These are phyloP conservation scores for Nemopilema nomurai DNA, from an alignment of 30 jellyfish, hydroid and myxozoan genomes.

Conservation along the genomic window DNA sequence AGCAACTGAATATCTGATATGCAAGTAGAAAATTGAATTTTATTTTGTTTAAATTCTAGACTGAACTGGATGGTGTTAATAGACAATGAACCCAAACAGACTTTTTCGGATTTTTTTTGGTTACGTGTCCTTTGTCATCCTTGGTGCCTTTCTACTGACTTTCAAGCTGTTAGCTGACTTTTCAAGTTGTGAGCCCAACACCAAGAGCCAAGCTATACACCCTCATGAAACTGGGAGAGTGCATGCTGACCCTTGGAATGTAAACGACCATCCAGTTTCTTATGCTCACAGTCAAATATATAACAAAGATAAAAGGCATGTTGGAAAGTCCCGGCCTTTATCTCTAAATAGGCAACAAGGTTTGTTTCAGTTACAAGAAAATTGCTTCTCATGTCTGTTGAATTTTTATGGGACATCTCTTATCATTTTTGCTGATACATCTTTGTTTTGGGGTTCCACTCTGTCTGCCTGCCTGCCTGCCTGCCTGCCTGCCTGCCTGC, in stretches of 20 bases:
- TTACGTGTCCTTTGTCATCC: constrained; percentile 32
- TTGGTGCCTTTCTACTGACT: constrained; percentile 44
- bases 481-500: too few relatives aligned
- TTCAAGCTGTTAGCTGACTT: constrained; percentile 52
- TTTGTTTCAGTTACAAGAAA: neutral
- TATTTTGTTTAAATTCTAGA: neutral
- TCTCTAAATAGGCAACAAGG: neutral
- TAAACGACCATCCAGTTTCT: constrained; percentile 55
- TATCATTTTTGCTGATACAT: too few relatives aligned
- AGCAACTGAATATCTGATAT: neutral
- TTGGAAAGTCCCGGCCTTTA: neutral
- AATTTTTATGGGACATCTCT: too few relatives aligned
- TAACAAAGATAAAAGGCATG: constrained; percentile 19
- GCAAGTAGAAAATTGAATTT: neutral
- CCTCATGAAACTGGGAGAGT: constrained; percentile 20
- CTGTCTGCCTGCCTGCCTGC: too few relatives aligned
- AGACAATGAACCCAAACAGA: constrained; percentile 14
- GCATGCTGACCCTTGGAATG: constrained; percentile 56
- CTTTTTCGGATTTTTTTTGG: constrained; percentile 22
- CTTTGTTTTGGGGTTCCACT: too few relatives aligned
- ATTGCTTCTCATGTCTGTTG: neutral
- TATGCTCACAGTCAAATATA: constrained; percentile 5
- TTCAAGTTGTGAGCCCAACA: constrained; percentile 19
- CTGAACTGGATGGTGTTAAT: neutral
- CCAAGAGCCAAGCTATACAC: constrained; percentile 3